Evolutionary conservation across 1,140 invertebrate genomes (phyloP).

Genomic region (Aphis gossypii): DNA sequence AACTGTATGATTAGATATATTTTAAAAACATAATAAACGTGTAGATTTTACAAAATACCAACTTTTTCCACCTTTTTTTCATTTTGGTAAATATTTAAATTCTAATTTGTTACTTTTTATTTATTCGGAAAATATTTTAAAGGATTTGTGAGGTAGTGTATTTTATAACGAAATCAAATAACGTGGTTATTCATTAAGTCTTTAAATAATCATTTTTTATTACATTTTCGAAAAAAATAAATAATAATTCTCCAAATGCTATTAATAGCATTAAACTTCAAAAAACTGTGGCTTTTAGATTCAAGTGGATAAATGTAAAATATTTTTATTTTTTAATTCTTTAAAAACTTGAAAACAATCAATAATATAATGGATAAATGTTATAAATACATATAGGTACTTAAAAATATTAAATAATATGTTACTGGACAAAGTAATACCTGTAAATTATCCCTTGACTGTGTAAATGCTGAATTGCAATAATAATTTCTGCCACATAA

Average conservation of each 20-base stretch:
- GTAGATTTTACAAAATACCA: no score
- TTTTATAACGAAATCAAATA: not conserved
- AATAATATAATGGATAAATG: not conserved
- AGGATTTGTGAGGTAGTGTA: not conserved
- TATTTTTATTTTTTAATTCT: not conserved
- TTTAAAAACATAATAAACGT: no score
- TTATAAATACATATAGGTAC: not conserved
- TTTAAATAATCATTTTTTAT: not conserved
- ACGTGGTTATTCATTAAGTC: not conserved
- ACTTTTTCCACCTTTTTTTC: no score
- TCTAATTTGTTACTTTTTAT: not conserved
- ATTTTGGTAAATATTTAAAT: no score
- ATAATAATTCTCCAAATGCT: not conserved
- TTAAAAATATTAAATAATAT: not conserved
- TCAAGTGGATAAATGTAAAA: not conserved
- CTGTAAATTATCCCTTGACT: slow-evolving; percentile 93
- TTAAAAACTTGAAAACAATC: not conserved
- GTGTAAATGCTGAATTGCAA: slow-evolving; percentile 97
- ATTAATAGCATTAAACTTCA: not conserved
- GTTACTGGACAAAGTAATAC: slow-evolving; percentile 61
- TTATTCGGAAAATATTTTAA: not conserved
- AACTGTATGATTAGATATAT: no score
- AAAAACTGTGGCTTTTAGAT: not conserved
- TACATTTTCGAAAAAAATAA: not conserved
- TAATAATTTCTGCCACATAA: slow-evolving; percentile 96